phyloP scores from a whole-genome alignment of 2,113 vertebrate species.

The Pseudopipra pipra region DNA sequence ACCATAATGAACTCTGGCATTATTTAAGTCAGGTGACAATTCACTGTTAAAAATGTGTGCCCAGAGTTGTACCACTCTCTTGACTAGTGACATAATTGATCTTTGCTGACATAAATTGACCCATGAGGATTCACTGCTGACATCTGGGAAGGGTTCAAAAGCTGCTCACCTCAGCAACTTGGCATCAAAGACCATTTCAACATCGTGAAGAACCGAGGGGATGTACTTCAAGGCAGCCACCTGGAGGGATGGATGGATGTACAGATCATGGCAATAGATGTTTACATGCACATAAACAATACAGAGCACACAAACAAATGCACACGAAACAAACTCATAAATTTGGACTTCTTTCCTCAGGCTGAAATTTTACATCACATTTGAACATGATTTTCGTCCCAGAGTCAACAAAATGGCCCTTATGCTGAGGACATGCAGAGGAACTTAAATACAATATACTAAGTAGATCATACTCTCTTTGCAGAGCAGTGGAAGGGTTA shows the following conservation, averaged over 20 bases:
- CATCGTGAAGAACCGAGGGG: conserved; percentile 92
- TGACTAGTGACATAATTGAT: too few relatives aligned
- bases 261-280: not conserved
- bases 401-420: not conserved
- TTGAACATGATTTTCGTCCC: not conserved
- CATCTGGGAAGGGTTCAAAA: not conserved
- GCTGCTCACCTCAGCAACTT: conserved; percentile 89
- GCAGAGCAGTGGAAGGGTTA: not conserved
- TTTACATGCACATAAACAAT: not conserved
- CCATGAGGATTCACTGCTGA: not conserved
- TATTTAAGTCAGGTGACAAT: not conserved
- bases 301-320: not conserved
- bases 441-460: not conserved
- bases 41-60: rapidly evolving
- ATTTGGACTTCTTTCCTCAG: not conserved
- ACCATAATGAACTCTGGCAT: not conserved
- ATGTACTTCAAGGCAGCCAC: conserved; percentile 97
- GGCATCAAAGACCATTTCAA: conserved; percentile 93
- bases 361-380: not conserved
- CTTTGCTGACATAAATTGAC: not conserved
- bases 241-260: conserved; percentile 67
- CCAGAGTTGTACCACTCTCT: not conserved
- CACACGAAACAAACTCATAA: not conserved
- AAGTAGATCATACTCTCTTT: not conserved
- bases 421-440: not conserved